These are phyloP conservation scores for Spodoptera frugiperda DNA, from an alignment of 1,140 invertebrate species.

Conservation along the genomic window DNA sequence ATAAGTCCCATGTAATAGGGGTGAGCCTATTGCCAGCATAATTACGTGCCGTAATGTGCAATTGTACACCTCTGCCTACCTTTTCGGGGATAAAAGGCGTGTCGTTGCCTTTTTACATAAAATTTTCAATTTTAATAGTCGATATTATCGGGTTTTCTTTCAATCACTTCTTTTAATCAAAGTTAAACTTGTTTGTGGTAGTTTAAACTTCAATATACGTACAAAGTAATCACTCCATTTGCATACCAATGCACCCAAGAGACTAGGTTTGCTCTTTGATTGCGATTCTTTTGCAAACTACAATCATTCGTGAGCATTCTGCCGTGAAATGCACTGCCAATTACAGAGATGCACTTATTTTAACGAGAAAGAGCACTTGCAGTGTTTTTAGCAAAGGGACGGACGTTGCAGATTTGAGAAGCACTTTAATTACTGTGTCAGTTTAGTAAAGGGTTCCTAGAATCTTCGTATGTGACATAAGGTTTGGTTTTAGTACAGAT, in stretches of 20 bases:
- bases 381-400: conserved; percentile 24
- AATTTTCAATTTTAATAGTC: too few relatives aligned
- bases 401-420: conserved; percentile 22
- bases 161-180: background rate
- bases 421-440: conserved; percentile 27
- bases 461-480: background rate
- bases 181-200: background rate
- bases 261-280: conserved; percentile 36
- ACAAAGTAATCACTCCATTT: conserved; percentile 34
- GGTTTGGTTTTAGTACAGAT: too few relatives aligned
- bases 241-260: conserved; percentile 4
- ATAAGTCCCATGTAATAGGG: too few relatives aligned
- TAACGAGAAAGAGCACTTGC: conserved; percentile 34
- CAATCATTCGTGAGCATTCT: conserved; percentile 41
- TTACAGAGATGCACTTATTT: conserved; percentile 46
- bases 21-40: too few relatives aligned
- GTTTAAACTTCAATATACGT: conserved; percentile 4
- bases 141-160: too few relatives aligned
- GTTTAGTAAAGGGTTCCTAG: background rate
- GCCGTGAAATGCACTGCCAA: conserved; percentile 45
- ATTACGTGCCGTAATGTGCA: too few relatives aligned
- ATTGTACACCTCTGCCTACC: too few relatives aligned
- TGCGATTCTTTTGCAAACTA: conserved; percentile 47
- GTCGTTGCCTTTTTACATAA: too few relatives aligned
- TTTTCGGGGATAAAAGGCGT: too few relatives aligned